A percentile compares a stretch with the other conserved stretches of the same genome.
Conservation (phyloP, 2,113 vertebrate species). For the Panurus biarmicus region DNA sequence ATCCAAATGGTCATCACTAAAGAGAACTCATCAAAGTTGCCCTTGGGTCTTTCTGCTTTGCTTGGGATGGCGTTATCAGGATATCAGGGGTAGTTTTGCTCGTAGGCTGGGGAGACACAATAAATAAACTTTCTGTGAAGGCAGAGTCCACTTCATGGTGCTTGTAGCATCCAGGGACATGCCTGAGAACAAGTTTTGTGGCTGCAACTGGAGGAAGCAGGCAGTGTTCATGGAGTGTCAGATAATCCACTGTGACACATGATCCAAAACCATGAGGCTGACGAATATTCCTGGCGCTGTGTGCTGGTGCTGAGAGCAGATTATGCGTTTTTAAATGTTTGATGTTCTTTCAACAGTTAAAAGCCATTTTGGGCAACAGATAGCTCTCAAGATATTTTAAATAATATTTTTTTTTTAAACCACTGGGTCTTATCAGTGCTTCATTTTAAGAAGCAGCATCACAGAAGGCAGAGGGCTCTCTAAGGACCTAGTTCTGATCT, state of each 20-base stretch:
- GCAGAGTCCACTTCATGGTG: not conserved
- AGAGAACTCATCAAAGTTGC: not conserved
- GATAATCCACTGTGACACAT: not conserved
- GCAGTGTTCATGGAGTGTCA: not conserved
- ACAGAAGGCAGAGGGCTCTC: slow-evolving; percentile 38
- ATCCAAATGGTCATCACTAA: not conserved
- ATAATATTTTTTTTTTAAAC: not conserved
- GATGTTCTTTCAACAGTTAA: slow-evolving; percentile 60
- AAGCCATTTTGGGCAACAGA: slow-evolving; percentile 60
- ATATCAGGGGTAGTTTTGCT: not conserved
- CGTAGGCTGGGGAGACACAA: not conserved
- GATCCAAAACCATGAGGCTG: slow-evolving; percentile 36
- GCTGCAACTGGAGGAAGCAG: not conserved
- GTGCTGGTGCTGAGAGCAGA: slow-evolving; percentile 11
- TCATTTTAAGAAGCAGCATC: slow-evolving; percentile 35
- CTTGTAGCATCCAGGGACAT: not conserved
- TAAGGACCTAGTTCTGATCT: slow-evolving; percentile 21
- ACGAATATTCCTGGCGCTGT: slow-evolving; percentile 49
- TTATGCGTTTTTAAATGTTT: slow-evolving; percentile 42
- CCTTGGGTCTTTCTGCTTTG: not conserved
- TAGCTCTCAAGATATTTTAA: slow-evolving; percentile 37
- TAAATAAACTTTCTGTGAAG: not conserved
- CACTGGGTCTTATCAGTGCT: slow-evolving; percentile 2
- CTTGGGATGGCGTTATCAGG: not conserved
- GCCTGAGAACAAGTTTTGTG: slow-evolving; percentile 30